Base-by-base conservation (phyloP, 2,797 vertebrate genomes). In the Spinibarbus caldwelli region DNA sequence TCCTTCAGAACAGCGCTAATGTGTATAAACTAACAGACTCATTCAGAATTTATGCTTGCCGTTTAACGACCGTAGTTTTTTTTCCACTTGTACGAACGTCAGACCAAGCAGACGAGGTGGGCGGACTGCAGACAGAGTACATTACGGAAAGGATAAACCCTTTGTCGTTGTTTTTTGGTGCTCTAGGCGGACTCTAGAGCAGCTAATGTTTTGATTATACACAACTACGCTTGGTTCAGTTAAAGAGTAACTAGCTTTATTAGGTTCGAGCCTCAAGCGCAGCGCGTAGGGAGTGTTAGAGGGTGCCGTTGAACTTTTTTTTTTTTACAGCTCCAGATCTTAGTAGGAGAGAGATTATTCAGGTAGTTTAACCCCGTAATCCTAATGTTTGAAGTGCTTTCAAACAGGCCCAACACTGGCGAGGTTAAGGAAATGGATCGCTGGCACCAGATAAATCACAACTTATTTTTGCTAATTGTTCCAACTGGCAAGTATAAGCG, bases 321-420 rank as follows among this genome's bases (percentile, higher is more conserved):
- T n/a, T n/a, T 54, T 87, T 85, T 86, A 86, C 70, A 76, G 76
- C 67, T 68, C 73, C 54, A 80, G 54, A 83, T 89, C 79, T 47
- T 87, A 85, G 87, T 79, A 83, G 86, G 84, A 89, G 87, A 83
- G 71, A 86, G 83, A 88, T 85, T 87, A 87, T 88, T 90, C 83
- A 90, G 85, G 88, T 90, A 88, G 86, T 88, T 90, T 89, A 89
- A 92, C 86, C 86, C 84, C 45, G 14, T 88, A 88, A 88, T 88
- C 34, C 75, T 67, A 45, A 34, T 76, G 68, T 88, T 86, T 90
- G 83, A 88, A 90, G 80, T 82, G 49, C 67, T 86, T 87, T 89
- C 78, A 89, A 88, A 81, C 85, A 64, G 76, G 23, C 31, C 64
- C 26, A 75, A 83, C 59, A 79, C 41, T 83, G 77, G 84, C 49